These are phyloP conservation scores for Probaryconus sp. DNA, from an alignment of 1,140 invertebrate species.

Conservation along the genomic window DNA sequence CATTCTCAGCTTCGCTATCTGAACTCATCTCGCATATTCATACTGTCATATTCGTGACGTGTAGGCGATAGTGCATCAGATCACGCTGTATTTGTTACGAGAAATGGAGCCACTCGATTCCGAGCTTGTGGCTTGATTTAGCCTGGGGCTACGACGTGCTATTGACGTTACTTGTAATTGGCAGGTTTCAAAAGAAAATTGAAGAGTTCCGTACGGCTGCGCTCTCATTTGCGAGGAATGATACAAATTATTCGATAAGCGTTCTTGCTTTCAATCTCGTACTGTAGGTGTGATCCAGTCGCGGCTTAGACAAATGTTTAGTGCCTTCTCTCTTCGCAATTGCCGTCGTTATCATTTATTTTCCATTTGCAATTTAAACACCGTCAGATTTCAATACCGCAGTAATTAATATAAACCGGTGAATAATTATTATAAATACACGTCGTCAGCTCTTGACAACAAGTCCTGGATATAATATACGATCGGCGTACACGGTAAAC, in stretches of 20 bases:
- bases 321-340: slow-evolving; percentile 18
- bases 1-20: slow-evolving; percentile 56
- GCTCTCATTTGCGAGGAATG: slow-evolving; percentile 55
- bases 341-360: slow-evolving; percentile 28
- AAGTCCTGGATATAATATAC: too few species aligned
- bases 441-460: too few species aligned
- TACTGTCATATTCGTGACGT: slow-evolving; percentile 57
- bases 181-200: slow-evolving; percentile 62
- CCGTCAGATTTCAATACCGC: too few species aligned
- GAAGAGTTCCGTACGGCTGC: slow-evolving; percentile 55
- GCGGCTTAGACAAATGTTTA: slow-evolving; percentile 5
- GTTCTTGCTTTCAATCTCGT: slow-evolving; percentile 45
- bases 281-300: slow-evolving; percentile 28
- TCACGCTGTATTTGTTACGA: slow-evolving; percentile 57
- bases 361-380: too few species aligned
- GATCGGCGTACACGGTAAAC: too few species aligned
- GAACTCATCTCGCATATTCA: slow-evolving; percentile 59
- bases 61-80: slow-evolving; percentile 57
- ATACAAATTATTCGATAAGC: slow-evolving; percentile 58
- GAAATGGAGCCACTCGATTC: slow-evolving; percentile 57
- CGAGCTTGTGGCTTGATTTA: slow-evolving; percentile 57
- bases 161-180: slow-evolving; percentile 61
- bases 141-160: slow-evolving; percentile 52
- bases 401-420: too few species aligned
- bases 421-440: too few species aligned